Percentiles rank a stretch among this genome's conserved stretches.
Conservation (phyloP, 2,113 vertebrate genomes). For the Galbula dea region DNA sequence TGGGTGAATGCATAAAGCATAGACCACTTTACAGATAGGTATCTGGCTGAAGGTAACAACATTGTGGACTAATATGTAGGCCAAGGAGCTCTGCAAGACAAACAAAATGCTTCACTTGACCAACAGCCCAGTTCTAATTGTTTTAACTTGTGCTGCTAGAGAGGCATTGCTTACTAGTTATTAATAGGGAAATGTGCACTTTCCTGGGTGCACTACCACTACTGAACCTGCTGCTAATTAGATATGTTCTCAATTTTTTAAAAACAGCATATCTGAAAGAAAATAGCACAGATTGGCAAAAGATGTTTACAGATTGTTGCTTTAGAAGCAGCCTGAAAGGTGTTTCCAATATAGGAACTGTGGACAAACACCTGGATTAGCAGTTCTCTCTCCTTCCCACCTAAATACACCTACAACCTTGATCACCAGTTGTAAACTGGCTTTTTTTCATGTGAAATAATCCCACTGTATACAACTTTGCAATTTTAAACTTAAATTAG, state of each 20-base stretch:
- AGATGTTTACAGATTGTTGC: neutral
- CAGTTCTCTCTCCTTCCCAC: neutral
- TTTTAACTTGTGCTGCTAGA: neutral
- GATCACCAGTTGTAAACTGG: neutral
- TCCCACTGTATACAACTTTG: neutral
- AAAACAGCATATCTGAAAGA: neutral
- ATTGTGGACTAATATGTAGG: neutral
- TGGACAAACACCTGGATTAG: neutral
- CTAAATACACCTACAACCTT: neutral
- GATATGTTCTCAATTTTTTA: neutral
- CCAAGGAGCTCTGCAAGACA: neutral
- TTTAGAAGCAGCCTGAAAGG: neutral
- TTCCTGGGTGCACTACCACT: neutral
- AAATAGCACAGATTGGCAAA: neutral
- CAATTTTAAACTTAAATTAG: constrained; percentile 43
- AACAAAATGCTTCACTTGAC: neutral
- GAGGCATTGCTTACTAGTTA: constrained; percentile 15
- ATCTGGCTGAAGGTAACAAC: neutral
- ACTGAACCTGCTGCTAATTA: neutral
- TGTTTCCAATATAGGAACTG: too few species aligned
- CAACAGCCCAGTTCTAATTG: neutral
- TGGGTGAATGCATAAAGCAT: neutral
- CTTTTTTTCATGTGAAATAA: neutral
- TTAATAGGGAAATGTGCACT: neutral
- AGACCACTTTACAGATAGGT: neutral